These are phyloP conservation scores for Sebastes cheni DNA, from an alignment of 2,797 vertebrate genomes.

Conservation along the genomic window DNA sequence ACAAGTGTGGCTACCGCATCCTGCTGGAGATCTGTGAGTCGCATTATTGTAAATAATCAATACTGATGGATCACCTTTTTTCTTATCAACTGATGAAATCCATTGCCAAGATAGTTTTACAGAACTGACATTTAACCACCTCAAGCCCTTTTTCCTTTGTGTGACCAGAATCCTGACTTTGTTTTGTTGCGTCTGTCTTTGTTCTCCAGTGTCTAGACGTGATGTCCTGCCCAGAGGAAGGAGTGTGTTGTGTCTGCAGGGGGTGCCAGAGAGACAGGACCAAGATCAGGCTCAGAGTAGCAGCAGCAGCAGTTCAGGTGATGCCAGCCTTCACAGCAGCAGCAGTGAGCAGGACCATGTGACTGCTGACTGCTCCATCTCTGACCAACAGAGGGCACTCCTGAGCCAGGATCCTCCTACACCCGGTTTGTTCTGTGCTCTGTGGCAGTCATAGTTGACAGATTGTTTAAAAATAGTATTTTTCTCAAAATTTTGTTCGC, in stretches of 20 bases:
- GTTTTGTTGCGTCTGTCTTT: neutral
- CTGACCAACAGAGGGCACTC: slow-evolving; percentile 58
- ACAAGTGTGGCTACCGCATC: slow-evolving; percentile 75
- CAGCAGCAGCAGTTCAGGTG: neutral
- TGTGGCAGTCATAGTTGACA: neutral
- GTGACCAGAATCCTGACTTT: neutral
- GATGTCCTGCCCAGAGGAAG: slow-evolving; percentile 69
- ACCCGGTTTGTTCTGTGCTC: slow-evolving; percentile 52
- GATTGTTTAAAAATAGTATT: neutral
- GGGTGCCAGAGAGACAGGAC: slow-evolving; percentile 45
- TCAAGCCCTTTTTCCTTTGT: neutral
- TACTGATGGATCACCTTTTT: neutral
- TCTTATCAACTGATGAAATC: neutral
- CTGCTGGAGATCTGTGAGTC: slow-evolving; percentile 80
- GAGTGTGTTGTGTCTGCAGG: slow-evolving; percentile 60
- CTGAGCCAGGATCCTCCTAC: slow-evolving; percentile 23
- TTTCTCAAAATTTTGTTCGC: rapidly evolving
- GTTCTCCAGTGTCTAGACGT: slow-evolving; percentile 65
- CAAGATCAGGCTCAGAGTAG: slow-evolving; percentile 43
- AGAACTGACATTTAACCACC: neutral
- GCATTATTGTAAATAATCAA: neutral
- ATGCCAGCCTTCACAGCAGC: neutral
- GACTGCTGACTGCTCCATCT: slow-evolving; percentile 7
- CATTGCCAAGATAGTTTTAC: neutral
- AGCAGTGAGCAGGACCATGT: slow-evolving; percentile 22